phyloP scores from a whole-genome alignment of 1,140 invertebrate species.

The Solenopsis fugax region DNA sequence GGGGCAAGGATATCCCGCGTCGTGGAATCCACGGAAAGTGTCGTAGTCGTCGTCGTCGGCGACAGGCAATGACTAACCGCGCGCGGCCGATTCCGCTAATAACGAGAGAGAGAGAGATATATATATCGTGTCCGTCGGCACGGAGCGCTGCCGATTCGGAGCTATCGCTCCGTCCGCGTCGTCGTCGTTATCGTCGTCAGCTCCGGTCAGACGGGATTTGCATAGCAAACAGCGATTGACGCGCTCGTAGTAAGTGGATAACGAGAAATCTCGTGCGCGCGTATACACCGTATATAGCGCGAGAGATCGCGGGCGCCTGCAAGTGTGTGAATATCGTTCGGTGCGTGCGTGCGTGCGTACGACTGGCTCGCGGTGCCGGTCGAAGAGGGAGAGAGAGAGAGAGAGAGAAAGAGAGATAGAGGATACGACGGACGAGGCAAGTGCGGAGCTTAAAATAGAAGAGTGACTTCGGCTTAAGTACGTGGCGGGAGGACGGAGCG shows the following conservation, averaged over 20 bases:
- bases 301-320: constrained; percentile 16
- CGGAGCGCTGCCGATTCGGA: constrained; percentile 71
- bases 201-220: constrained; percentile 83
- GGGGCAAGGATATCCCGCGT: constrained; percentile 61
- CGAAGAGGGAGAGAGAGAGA: constrained; percentile 44
- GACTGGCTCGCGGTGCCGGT: constrained; percentile 8
- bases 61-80: constrained; percentile 83
- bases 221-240: constrained; percentile 85
- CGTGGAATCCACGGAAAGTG: constrained; percentile 64
- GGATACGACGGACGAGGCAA: constrained; percentile 65
- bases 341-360: neutral
- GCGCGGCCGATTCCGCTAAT: constrained; percentile 78
- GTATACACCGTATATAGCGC: constrained; percentile 58
- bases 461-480: constrained; percentile 72
- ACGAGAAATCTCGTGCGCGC: constrained; percentile 64
- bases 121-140: constrained; percentile 70
- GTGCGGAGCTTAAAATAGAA: constrained; percentile 73
- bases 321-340: constrained; percentile 16
- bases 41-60: constrained; percentile 67
- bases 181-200: constrained; percentile 70
- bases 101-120: constrained; percentile 80
- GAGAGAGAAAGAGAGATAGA: constrained; percentile 45
- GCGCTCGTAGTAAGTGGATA: constrained; percentile 83
- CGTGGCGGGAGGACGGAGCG: constrained; percentile 59
- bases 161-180: constrained; percentile 60